Evolutionary conservation across 2,888 invertebrate species (phyloP), one percentile per base, ranked within the genome.

Genomic region (Bellardia bayeri): DNA sequence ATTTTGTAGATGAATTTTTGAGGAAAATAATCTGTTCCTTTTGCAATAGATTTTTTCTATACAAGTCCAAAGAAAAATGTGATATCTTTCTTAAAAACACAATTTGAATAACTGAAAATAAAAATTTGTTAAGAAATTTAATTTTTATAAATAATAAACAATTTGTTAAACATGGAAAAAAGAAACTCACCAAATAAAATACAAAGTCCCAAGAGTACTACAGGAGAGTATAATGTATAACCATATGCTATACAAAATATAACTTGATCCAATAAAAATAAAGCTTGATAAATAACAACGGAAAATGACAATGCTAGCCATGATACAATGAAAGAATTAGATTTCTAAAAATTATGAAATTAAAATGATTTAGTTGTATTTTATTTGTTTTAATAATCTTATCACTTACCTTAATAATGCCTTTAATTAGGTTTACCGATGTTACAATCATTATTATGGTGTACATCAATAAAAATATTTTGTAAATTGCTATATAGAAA

Each of bases 291-390:
- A 45, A 68, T n/a, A 16, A 69, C 7, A 11, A 79, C 11, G 8
- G 45, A 56, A 68, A 68, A 58, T 0, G 45, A 58, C 56, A 78
- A 6, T 30, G 45, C 30, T 11, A 78, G n/a, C 78, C 66, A 78
- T 9, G 66, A 30, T 2, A 11, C n/a, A 51, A 78, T n/a, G 4
- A 42, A 45, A 42, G 2, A 4, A 11, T 33, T 11, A 1, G 66
- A 68, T 58, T 66, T 79, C 68, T 68, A 42, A 68, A 79, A 78
- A 2, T 64, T 30, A 63, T 49, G 33, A 37, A 54, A 51, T 76
- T 23, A 14, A 14, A 40, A 58, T 23, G 4, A 14, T 4, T 51
- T 51, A 51, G 4, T 14, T 58, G 1, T 14, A 23, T 42, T 6
- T 37, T 63, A 9, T 8, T 42, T 51, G 37, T 51, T 7, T 64